phyloP scores from a whole-genome alignment of 2,113 vertebrate species.

The Balaeniceps rex region DNA sequence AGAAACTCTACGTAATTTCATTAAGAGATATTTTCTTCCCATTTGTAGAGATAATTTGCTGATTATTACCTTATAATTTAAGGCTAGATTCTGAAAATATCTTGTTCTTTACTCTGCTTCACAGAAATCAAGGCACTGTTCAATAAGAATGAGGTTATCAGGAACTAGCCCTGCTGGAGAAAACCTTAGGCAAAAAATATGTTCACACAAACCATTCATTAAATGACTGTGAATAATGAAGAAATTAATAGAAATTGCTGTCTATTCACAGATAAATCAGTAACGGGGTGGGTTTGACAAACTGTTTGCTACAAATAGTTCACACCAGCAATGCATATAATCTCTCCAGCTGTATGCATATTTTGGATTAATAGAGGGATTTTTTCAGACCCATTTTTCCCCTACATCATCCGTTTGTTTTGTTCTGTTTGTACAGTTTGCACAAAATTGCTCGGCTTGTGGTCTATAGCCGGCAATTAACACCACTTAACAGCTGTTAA shows the following conservation, averaged over 20 bases:
- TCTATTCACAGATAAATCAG: slow-evolving; percentile 2
- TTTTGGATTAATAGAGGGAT: not conserved
- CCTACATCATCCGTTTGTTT: slow-evolving; percentile 51
- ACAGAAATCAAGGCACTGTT: not conserved
- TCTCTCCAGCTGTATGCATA: not conserved
- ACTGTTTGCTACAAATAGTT: not conserved
- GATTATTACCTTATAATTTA: not conserved
- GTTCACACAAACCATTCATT: not conserved
- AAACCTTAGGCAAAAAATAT: not conserved
- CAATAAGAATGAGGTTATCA: not conserved
- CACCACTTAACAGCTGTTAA: slow-evolving; percentile 72
- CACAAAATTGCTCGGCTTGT: slow-evolving; percentile 61
- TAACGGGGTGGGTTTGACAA: not conserved
- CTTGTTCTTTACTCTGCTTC: not conserved
- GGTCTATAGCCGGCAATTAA: slow-evolving; percentile 72
- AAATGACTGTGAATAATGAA: slow-evolving; percentile 23
- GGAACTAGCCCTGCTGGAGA: not conserved
- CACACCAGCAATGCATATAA: not conserved
- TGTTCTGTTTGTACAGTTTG: slow-evolving; percentile 59
- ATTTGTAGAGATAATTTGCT: not conserved
- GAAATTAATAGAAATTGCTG: not conserved
- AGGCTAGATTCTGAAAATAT: not conserved
- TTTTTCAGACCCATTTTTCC: slow-evolving; percentile 12
- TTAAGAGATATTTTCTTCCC: not conserved
- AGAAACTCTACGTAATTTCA: not conserved